Conservation (phyloP, 2,797 vertebrate species). For the Ptychadena robeensis region DNA sequence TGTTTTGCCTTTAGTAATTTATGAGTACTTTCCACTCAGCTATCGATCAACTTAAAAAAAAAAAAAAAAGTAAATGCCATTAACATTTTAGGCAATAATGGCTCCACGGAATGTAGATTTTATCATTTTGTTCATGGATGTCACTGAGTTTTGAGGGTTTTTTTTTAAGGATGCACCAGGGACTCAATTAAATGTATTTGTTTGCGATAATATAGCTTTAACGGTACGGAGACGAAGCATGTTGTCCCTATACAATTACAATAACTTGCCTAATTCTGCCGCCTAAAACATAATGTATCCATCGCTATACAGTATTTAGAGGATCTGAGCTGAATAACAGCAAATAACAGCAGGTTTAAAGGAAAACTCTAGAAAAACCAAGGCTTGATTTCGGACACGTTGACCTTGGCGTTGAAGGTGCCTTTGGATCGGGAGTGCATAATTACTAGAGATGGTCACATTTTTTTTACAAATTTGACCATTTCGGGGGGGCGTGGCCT, state of each 20-base stretch:
- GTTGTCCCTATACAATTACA: conserved; percentile 2
- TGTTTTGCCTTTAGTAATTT: conserved; percentile 85
- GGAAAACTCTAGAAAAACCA: background rate
- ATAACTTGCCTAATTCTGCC: background rate
- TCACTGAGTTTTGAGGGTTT: conserved; percentile 47
- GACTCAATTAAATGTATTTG: conserved; percentile 39
- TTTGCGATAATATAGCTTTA: conserved; percentile 28
- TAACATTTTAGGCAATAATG: conserved; percentile 80
- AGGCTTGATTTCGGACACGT: background rate
- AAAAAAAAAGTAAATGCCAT: conserved; percentile 81
- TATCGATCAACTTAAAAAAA: conserved; percentile 82
- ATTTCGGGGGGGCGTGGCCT: too few relatives aligned
- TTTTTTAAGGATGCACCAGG: conserved; percentile 42
- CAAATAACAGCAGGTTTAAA: background rate
- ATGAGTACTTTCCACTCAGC: conserved; percentile 79
- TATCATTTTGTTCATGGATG: conserved; percentile 70
- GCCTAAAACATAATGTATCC: background rate
- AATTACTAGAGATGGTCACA: too few relatives aligned
- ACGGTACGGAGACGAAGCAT: conserved; percentile 7
- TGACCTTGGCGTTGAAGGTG: background rate
- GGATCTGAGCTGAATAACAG: background rate
- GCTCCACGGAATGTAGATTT: conserved; percentile 75
- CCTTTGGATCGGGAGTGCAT: background rate
- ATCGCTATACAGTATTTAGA: background rate
- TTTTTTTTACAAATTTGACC: too few relatives aligned